Conservation (phyloP, 2,797 vertebrate species). For the Pantherophis vulpinus region DNA sequence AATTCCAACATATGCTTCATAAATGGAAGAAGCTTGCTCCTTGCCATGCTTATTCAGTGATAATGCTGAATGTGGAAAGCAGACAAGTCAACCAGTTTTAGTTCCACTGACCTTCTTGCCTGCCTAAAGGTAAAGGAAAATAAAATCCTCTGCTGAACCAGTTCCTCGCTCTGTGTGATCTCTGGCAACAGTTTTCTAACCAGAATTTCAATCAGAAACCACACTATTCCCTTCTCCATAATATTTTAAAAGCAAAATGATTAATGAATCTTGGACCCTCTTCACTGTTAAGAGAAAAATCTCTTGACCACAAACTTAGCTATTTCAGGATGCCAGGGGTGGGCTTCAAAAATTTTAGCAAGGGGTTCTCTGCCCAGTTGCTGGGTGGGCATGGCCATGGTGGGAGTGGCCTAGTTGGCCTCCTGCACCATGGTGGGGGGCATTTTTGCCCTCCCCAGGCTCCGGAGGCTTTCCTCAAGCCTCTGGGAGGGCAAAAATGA, state of each 20-base stretch:
- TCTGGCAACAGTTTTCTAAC: not conserved
- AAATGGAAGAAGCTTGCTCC: not conserved
- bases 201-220: not conserved
- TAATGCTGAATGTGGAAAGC: not conserved
- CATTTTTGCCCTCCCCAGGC: too few species aligned
- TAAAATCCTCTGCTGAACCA: not conserved
- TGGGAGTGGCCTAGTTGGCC: too few species aligned
- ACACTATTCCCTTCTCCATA: not conserved
- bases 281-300: not conserved
- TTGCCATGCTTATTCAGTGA: not conserved
- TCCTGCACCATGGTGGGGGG: too few species aligned
- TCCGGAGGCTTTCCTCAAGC: too few species aligned
- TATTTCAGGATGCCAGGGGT: not conserved
- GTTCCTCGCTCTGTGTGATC: too few species aligned
- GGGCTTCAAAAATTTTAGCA: too few species aligned
- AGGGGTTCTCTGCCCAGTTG: too few species aligned
- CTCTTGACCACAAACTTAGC: not conserved
- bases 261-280: not conserved
- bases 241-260: not conserved
- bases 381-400: too few species aligned
- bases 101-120: not conserved
- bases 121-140: not conserved
- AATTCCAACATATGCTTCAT: conserved; percentile 15
- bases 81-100: not conserved
- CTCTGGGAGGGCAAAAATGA: too few species aligned